A percentile compares a stretch with the other conserved stretches of the same genome.
Conservation (phyloP, 2,113 vertebrate genomes). For the Chaenogobius annularis region DNA sequence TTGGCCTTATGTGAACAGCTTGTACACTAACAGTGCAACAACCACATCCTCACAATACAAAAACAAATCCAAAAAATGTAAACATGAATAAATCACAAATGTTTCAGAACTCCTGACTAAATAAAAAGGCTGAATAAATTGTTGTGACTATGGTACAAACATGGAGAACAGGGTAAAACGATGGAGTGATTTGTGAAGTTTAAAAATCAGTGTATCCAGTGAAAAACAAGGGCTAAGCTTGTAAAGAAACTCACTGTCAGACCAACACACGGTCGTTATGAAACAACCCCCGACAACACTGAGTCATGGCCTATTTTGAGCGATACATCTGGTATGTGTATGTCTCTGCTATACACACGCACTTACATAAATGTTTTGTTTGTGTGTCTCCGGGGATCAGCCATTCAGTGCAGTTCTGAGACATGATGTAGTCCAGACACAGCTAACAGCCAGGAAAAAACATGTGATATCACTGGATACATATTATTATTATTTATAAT, state of each 20-base stretch:
- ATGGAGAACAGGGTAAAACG: too few species aligned
- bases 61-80: too few species aligned
- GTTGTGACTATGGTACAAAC: too few species aligned
- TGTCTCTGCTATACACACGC: slow-evolving; percentile 43
- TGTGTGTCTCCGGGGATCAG: slow-evolving; percentile 28
- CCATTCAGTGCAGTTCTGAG: slow-evolving; percentile 59
- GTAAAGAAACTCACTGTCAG: slow-evolving; percentile 23
- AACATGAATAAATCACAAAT: too few species aligned
- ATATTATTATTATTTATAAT: too few species aligned
- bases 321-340: slow-evolving; percentile 54
- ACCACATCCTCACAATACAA: background rate
- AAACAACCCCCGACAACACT: slow-evolving; percentile 64
- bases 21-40: too few species aligned
- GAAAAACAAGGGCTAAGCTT: background rate
- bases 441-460: background rate
- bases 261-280: slow-evolving; percentile 49
- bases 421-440: slow-evolving; percentile 18
- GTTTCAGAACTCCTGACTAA: too few species aligned
- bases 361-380: slow-evolving; percentile 54
- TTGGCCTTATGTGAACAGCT: background rate
- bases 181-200: too few species aligned
- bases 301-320: slow-evolving; percentile 68
- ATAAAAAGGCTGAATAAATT: too few species aligned
- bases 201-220: too few species aligned
- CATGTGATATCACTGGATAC: background rate